Percentiles rank a stretch among this genome's conserved stretches.
phyloP scores from a whole-genome alignment of 2,888 invertebrate species.

The Yponomeuta sedellus region DNA sequence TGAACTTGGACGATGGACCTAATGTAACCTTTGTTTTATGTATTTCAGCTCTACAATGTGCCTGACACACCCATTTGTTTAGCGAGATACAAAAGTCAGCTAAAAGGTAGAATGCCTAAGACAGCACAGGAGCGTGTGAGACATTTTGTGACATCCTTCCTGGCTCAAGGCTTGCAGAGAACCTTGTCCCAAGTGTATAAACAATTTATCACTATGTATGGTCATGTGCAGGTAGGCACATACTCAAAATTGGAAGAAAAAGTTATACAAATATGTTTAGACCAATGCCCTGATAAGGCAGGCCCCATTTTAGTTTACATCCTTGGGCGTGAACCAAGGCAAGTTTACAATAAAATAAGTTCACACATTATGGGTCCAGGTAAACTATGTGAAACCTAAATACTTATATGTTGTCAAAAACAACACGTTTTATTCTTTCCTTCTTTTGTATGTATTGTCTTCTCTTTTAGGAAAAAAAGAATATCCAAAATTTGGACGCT shows the following conservation, averaged over 20 bases:
- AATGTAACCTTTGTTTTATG: conserved; percentile 11
- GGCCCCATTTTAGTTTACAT: conserved; percentile 37
- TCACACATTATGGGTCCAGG: conserved; percentile 25
- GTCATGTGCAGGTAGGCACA: conserved; percentile 33
- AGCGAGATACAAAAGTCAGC: conserved; percentile 39
- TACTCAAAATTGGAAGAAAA: conserved; percentile 48
- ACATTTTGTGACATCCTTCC: conserved; percentile 45
- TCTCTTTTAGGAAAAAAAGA: conserved; percentile 36
- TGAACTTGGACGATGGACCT: no score
- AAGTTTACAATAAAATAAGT: conserved; percentile 38
- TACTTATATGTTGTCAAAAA: neutral
- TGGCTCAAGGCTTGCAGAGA: conserved; percentile 51
- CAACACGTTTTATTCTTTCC: neutral
- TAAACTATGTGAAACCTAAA: neutral
- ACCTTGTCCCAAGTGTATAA: conserved; percentile 50
- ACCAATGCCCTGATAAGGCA: conserved; percentile 39
- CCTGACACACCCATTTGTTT: conserved; percentile 50
- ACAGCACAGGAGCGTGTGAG: conserved; percentile 42
- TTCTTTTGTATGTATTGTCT: neutral
- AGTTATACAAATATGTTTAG: conserved; percentile 50
- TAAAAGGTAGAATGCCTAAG: conserved; percentile 26
- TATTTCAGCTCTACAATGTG: conserved; percentile 42
- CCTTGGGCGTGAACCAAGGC: conserved; percentile 48
- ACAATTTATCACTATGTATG: conserved; percentile 39
- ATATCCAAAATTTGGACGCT: conserved; percentile 36